Conservation (phyloP, 2,888 invertebrate genomes). For the Leuctra nigra region DNA sequence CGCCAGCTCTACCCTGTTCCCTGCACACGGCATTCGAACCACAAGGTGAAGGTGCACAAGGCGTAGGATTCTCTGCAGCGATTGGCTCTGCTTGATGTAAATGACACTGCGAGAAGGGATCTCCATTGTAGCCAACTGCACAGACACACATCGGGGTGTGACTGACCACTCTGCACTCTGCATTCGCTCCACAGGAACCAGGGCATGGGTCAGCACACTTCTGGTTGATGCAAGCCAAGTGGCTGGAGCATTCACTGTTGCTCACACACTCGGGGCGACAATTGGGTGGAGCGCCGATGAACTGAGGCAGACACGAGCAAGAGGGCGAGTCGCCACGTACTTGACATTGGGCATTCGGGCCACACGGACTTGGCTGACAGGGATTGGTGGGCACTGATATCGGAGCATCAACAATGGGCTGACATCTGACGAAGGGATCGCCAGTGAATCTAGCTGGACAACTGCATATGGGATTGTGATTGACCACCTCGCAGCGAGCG, state of each 20-base stretch:
- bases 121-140: slow-evolving; percentile 61
- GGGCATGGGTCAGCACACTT: slow-evolving; percentile 70
- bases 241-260: slow-evolving; percentile 61
- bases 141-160: slow-evolving; percentile 74
- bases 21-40: slow-evolving; percentile 35
- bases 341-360: slow-evolving; percentile 57
- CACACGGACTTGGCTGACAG: slow-evolving; percentile 63
- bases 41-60: slow-evolving; percentile 31
- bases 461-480: slow-evolving; percentile 73
- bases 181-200: slow-evolving; percentile 55
- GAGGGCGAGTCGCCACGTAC: slow-evolving; percentile 54
- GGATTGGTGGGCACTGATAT: slow-evolving; percentile 47
- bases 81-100: slow-evolving; percentile 32
- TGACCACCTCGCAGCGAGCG: slow-evolving; percentile 52
- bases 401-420: neutral
- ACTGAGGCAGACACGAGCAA: slow-evolving; percentile 63
- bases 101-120: slow-evolving; percentile 63
- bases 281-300: slow-evolving; percentile 59
- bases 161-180: slow-evolving; percentile 66
- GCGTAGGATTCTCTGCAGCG: slow-evolving; percentile 23
- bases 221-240: slow-evolving; percentile 63
- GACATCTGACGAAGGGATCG: slow-evolving; percentile 39
- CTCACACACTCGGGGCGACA: slow-evolving; percentile 68
- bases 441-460: slow-evolving; percentile 71
- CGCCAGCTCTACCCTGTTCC: slow-evolving; percentile 45